Evolutionary conservation across 2,797 vertebrate species (phyloP), one percentile per base, ranked within the genome.

Genomic region (Pseudochaenichthys georgianus): DNA sequence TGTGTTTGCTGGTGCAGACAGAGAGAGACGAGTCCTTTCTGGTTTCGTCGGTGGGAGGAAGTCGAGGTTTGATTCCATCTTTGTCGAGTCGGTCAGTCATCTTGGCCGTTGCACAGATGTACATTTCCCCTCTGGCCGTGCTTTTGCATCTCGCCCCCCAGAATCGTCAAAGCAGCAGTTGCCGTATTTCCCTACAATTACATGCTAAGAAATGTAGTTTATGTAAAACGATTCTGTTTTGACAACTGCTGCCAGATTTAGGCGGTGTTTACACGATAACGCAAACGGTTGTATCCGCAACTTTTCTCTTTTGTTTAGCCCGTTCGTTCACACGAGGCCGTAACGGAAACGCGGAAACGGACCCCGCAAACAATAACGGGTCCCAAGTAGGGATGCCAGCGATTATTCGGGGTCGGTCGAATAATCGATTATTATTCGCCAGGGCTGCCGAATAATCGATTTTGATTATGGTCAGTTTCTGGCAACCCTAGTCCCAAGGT

Each of bases 1-100:
- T 94, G 89, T 75, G 91, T 93, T 93, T 80, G 43, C 60, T 75
- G 59, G 55, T 80, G 80, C 80, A 87, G 88, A 89, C 87, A 71
- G 64, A 63, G 67, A 88, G 23, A 88, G 23, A 28, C 83, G 55
- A 72, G 71, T 68, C 70, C 82, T 59, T 42, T 15, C 59, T 65
- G 72, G 61, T 60, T 82, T 66, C 53, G 70, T 74, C 70, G 57
- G 43, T n/a, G 21, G 21, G 54, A 80, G 79, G 76, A 84, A 86
- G 58, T 48, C 42, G 71, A 76, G 52, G 72, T 67, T n/a, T 16
- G 41, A 65, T 73, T 81, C n/a, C 66, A 80, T 72, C 63, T 72
- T 55, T 54, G 59, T 73, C 46, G 70, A 31, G 68, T 77, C 69
- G 53, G 54, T 77, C 72, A 64, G 21, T 77, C 64, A 47, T 64